These are phyloP conservation scores for Globicephala melas DNA, from an alignment of 2,113 vertebrate genomes.

Conservation along the genomic window DNA sequence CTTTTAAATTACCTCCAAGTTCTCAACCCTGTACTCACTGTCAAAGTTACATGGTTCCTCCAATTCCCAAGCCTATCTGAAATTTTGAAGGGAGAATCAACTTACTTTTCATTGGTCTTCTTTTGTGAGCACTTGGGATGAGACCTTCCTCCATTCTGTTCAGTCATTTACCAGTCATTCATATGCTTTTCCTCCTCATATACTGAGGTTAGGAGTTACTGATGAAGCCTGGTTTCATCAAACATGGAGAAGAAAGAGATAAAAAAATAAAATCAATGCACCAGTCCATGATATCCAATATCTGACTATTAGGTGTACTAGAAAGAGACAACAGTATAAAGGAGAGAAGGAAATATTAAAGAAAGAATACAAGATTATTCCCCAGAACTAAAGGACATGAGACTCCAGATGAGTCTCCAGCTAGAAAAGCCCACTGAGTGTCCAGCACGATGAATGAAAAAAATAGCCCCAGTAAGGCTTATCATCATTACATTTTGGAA, in stretches of 20 bases:
- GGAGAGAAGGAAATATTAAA: neutral
- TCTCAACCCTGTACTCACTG: neutral
- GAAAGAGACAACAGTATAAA: neutral
- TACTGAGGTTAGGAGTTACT: neutral
- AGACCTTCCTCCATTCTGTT: neutral
- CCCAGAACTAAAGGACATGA: neutral
- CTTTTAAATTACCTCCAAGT: neutral
- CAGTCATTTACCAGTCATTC: neutral
- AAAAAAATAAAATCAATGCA: neutral
- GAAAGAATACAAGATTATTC: neutral
- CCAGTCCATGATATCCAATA: neutral
- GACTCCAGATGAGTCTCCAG: neutral
- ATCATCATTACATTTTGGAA: neutral
- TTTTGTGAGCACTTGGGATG: neutral
- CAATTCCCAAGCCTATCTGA: neutral
- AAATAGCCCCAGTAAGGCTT: neutral
- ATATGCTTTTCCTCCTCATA: neutral
- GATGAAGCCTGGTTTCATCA: neutral
- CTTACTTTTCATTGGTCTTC: neutral
- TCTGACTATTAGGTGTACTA: neutral
- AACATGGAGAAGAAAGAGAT: neutral
- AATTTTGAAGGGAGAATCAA: neutral
- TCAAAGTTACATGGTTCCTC: neutral
- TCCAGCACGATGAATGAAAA: neutral
- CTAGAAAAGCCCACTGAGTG: neutral